These are phyloP conservation scores for Actenoides hombroni DNA, from an alignment of 2,113 vertebrate species.

Conservation along the genomic window DNA sequence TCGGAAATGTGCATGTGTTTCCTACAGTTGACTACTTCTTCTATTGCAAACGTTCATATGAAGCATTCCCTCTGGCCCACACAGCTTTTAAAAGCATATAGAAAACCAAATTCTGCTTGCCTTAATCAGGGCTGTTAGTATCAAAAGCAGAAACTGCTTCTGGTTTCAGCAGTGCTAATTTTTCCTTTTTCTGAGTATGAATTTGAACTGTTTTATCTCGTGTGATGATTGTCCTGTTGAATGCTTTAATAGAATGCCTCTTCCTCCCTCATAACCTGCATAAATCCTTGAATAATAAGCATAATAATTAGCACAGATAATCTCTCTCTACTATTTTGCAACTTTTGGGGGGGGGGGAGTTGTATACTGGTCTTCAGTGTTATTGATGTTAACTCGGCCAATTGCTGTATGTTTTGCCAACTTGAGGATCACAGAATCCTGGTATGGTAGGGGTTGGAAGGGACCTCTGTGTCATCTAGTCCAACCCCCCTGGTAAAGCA, in stretches of 20 bases:
- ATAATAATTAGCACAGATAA: neutral
- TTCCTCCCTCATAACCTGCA: neutral
- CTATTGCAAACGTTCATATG: neutral
- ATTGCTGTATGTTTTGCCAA: neutral
- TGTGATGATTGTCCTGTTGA: neutral
- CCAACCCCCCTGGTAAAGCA: neutral
- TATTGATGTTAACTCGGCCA: neutral
- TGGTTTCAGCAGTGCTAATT: neutral
- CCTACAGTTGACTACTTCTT: neutral
- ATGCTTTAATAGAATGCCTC: neutral
- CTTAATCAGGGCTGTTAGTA: neutral
- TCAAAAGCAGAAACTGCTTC: neutral
- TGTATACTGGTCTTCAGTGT: neutral
- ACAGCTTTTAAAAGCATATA: neutral
- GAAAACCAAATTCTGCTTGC: neutral
- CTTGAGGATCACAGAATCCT: neutral
- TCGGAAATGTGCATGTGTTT: neutral
- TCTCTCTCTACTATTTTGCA: neutral
- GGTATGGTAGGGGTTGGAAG: neutral
- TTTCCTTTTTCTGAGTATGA: neutral
- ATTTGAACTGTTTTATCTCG: neutral
- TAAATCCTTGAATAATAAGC: neutral
- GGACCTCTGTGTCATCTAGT: neutral
- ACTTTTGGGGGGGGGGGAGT: neutral
- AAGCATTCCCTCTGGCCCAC: neutral